Evolutionary conservation across 2,888 invertebrate species (phyloP).

Genomic region (Mystacides longicornis): DNA sequence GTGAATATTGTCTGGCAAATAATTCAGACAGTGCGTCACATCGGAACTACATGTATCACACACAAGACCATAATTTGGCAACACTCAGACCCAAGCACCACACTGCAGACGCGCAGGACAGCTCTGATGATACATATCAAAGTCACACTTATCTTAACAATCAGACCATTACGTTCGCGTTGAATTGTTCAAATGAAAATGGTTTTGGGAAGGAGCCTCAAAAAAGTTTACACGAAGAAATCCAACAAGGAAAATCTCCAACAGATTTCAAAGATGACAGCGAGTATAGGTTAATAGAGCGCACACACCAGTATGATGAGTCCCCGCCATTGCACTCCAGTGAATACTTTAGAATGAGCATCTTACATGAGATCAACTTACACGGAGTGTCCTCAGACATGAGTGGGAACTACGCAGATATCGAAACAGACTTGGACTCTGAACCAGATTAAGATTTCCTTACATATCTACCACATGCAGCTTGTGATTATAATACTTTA

Average conservation of each 20-base stretch:
- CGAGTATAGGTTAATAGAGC: not conserved
- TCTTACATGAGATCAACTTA: not conserved
- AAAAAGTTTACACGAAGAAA: not conserved
- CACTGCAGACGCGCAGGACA: not conserved
- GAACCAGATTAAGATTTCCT: conserved; percentile 3
- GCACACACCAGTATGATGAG: not conserved
- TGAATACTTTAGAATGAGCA: not conserved
- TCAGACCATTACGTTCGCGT: not conserved
- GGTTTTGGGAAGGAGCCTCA: no score
- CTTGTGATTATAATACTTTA: not conserved
- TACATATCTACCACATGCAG: not conserved
- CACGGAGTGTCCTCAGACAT: conserved; percentile 7
- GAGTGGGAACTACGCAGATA: conserved; percentile 18
- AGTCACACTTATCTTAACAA: not conserved
- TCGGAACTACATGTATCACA: not conserved
- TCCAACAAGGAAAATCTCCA: not conserved
- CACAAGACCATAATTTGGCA: not conserved
- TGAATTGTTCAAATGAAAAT: not conserved
- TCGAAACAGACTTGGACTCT: conserved; percentile 15
- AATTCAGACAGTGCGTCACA: not conserved
- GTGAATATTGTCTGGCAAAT: not conserved
- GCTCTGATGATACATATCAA: not conserved
- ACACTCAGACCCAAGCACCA: not conserved
- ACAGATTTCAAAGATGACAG: not conserved
- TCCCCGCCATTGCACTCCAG: not conserved